phyloP scores from a whole-genome alignment of 2,113 vertebrate genomes.

The Platysteira castanea region DNA sequence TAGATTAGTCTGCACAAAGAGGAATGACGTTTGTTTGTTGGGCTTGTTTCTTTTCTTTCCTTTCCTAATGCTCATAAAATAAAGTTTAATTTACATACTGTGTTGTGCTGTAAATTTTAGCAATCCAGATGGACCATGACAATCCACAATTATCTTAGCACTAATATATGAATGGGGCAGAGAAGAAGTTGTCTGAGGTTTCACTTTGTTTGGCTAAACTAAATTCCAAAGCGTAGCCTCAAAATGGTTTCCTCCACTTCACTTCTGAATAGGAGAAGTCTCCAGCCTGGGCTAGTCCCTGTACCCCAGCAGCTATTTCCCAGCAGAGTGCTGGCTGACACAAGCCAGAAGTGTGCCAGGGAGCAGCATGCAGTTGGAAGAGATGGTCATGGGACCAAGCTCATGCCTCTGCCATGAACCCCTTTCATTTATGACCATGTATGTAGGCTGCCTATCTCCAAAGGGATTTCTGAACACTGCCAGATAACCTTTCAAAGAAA shows the following conservation, averaged over 20 bases:
- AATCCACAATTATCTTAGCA: neutral
- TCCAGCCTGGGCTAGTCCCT: neutral
- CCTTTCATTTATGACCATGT: neutral
- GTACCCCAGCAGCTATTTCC: neutral
- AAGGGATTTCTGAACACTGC: neutral
- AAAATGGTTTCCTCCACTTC: neutral
- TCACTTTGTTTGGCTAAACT: neutral
- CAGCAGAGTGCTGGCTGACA: neutral
- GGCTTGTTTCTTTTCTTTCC: neutral
- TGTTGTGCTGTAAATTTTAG: neutral
- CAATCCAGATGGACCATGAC: neutral
- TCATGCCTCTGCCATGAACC: neutral
- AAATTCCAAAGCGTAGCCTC: neutral
- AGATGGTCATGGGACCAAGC: fast-evolving
- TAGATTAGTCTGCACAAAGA: neutral
- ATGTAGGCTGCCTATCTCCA: neutral
- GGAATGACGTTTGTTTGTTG: neutral
- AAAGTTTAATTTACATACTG: neutral
- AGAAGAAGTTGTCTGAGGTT: neutral
- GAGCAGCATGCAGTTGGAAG: fast-evolving
- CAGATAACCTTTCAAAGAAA: neutral
- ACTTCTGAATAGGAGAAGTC: neutral
- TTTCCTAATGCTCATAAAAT: neutral
- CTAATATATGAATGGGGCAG: neutral
- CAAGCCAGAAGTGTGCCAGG: neutral